Conservation (phyloP, 2,888 invertebrate genomes). For the Oxycera nigricornis region DNA sequence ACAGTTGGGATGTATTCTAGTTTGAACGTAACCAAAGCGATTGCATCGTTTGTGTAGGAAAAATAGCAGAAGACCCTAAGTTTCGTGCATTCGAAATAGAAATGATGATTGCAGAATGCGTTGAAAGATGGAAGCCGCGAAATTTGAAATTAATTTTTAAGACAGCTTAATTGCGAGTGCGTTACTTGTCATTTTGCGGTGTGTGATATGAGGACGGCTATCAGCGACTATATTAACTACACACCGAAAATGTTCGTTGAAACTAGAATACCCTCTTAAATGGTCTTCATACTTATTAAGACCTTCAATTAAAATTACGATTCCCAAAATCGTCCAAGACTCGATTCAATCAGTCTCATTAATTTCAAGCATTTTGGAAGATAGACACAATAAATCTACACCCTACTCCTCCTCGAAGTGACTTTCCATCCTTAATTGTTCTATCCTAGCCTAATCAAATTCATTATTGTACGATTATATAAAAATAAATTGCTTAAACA, state of each 20-base stretch:
- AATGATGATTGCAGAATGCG: too few species aligned
- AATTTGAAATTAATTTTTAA: too few species aligned
- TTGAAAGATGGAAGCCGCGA: too few species aligned
- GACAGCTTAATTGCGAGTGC: too few species aligned
- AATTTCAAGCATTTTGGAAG: constrained; percentile 23
- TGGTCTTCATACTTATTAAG: too few species aligned
- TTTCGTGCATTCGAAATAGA: too few species aligned
- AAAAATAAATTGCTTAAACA: constrained; percentile 29
- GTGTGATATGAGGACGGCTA: too few species aligned
- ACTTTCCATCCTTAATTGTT: neutral
- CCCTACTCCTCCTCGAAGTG: neutral
- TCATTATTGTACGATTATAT: constrained; percentile 14
- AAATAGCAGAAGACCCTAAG: too few species aligned
- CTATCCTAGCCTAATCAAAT: neutral
- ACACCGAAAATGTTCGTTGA: too few species aligned
- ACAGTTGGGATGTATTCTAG: neutral
- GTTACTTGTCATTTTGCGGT: too few species aligned
- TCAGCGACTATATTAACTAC: too few species aligned
- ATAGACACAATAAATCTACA: constrained; percentile 22
- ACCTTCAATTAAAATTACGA: neutral
- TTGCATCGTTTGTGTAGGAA: neutral
- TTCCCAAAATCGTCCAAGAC: constrained; percentile 21
- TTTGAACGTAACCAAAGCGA: neutral
- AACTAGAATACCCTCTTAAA: neutral
- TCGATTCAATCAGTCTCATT: constrained; percentile 36